Evolutionary conservation across 35 echinoderm and acorn worm species (phyloP).

Genomic region (Lytechinus variegatus): DNA sequence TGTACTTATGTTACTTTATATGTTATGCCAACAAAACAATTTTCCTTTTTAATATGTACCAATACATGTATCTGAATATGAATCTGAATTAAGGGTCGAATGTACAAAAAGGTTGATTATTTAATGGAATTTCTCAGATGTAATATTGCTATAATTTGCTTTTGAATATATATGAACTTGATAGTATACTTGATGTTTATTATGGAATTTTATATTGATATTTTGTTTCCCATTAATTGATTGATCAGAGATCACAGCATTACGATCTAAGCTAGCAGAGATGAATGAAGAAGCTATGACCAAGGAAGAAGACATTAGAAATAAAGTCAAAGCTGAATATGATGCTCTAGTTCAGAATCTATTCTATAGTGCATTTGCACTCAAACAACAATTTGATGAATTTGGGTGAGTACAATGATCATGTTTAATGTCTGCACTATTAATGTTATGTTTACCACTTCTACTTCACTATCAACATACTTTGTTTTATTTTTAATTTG

Average conservation of each 20-base stretch:
- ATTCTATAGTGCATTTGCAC: constrained; percentile 72
- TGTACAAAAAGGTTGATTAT: no score
- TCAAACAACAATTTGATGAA: constrained; percentile 92
- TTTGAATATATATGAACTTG: no score
- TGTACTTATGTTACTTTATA: no score
- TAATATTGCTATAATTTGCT: no score
- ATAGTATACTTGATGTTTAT: no score
- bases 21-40: no score
- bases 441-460: background rate
- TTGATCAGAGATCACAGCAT: constrained; percentile 81
- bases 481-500: background rate
- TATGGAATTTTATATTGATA: no score
- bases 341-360: constrained; percentile 85
- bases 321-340: constrained; percentile 73
- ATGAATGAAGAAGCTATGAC: constrained; percentile 64
- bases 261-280: constrained; percentile 86
- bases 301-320: constrained; percentile 75
- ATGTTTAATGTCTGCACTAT: background rate
- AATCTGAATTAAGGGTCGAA: no score
- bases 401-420: constrained; percentile 73
- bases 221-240: background rate
- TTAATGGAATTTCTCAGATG: no score
- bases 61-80: no score
- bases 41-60: no score
- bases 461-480: background rate